Evolutionary conservation across 2,888 invertebrate species (phyloP).

Genomic region (Phalera bucephala): DNA sequence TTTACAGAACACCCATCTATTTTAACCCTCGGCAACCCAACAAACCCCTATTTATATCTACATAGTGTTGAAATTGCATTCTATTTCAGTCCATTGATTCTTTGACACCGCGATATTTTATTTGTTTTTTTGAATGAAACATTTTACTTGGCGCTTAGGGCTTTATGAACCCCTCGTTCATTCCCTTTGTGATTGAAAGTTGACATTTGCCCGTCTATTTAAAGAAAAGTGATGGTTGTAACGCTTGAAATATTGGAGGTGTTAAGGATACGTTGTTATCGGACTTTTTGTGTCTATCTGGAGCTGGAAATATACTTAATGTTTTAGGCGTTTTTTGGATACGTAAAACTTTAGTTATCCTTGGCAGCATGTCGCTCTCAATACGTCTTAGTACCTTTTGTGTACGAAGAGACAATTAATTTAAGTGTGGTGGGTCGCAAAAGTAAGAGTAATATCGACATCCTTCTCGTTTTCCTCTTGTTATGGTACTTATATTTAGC

Average conservation of each 20-base stretch:
- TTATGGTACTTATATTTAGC: not conserved
- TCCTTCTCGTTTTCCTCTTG: not conserved
- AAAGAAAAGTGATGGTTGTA: slow-evolving; percentile 18
- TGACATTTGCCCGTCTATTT: slow-evolving; percentile 37
- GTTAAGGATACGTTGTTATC: slow-evolving; percentile 5
- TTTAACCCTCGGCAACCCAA: slow-evolving; percentile 33
- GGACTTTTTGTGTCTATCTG: not conserved
- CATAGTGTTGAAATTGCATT: slow-evolving; percentile 40
- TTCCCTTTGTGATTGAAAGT: slow-evolving; percentile 37
- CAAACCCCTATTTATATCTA: slow-evolving; percentile 41
- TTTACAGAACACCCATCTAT: slow-evolving; percentile 31
- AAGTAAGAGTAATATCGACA: not conserved
- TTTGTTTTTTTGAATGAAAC: slow-evolving; percentile 42
- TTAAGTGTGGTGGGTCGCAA: not conserved
- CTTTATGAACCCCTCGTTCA: slow-evolving; percentile 28
- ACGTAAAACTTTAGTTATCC: not conserved
- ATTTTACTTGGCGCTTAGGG: slow-evolving; percentile 19
- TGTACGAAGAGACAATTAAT: not conserved
- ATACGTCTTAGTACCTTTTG: not conserved
- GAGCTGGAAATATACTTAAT: not conserved
- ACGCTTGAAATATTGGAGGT: slow-evolving; percentile 20
- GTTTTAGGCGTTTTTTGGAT: not conserved
- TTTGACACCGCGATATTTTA: slow-evolving; percentile 33
- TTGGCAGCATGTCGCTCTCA: not conserved
- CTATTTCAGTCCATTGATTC: slow-evolving; percentile 49